A percentile compares a stretch with the other conserved stretches of the same genome.
Conservation (phyloP, 1,140 invertebrate genomes). For the Pachypeltis micranthus region DNA sequence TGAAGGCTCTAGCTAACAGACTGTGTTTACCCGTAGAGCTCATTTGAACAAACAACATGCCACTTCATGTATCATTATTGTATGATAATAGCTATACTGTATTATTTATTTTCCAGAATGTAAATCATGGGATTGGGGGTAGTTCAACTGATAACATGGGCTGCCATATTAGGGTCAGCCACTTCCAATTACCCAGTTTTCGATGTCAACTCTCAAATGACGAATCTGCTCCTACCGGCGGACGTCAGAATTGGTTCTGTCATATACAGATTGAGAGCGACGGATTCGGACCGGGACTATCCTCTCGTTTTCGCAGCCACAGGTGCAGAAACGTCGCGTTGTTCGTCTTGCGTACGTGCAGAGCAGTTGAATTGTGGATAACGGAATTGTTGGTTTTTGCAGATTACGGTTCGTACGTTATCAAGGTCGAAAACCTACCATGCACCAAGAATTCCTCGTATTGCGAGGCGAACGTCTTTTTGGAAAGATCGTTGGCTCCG, state of each 20-base stretch:
- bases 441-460: conserved; percentile 70
- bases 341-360: too few species aligned
- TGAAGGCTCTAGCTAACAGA: too few species aligned
- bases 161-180: conserved; percentile 12
- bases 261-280: conserved; percentile 73
- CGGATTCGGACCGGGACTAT: conserved; percentile 76
- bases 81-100: too few species aligned
- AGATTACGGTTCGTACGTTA: conserved; percentile 38
- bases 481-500: conserved; percentile 56
- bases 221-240: conserved; percentile 63
- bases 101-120: conserved; percentile 13
- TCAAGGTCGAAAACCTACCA: conserved; percentile 62
- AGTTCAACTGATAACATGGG: conserved; percentile 5
- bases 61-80: too few species aligned
- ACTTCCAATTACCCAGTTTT: conserved; percentile 38
- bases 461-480: conserved; percentile 70
- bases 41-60: too few species aligned
- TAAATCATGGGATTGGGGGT: conserved; percentile 14
- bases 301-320: conserved; percentile 67
- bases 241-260: conserved; percentile 68
- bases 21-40: too few species aligned
- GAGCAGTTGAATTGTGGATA: too few species aligned
- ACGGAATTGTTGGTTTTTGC: too few species aligned
- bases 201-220: conserved; percentile 67
- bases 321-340: too few species aligned